Evolutionary conservation across 2,797 vertebrate species (phyloP), one percentile per base, ranked within the genome.

Genomic region (Xenentodon cancila): DNA sequence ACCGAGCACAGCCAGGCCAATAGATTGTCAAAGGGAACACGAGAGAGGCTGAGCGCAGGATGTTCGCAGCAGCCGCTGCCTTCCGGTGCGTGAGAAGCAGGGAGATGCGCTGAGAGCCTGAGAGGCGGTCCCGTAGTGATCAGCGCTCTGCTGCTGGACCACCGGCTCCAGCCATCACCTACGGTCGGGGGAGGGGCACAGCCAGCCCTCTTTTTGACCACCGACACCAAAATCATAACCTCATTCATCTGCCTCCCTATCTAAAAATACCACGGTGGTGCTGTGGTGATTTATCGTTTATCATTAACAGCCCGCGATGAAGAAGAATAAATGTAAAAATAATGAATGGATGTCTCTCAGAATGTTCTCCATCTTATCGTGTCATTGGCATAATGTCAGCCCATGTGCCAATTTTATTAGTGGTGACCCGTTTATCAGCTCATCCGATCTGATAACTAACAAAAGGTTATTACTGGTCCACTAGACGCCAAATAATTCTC

Each of bases 71-170:
- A 91, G 91, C 84, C 25, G 86, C 93, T 85, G 92, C 91, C 87
- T 88, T 85, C 80, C 81, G 82, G 78, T 84, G 85, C 84, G 77
- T 18, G 77, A 67, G 71, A 75, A 81, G 81, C 77, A 62, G 64
- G 71, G 80, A 77, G 82, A 80, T 40, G 55, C 75, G 73, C 86
- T 84, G 78, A 57, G 73, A 61, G 73, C 80, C 80, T 34, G 83
- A 87, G 89, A 94, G 94, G 93, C 93, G 92, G 93, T 89, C 87
- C 93, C 90, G 91, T 92, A 92, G 91, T 84, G 93, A 95, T 93
- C 92, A 93, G 85, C 63, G 71, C 76, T 84, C 81, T 71, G 21
- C 92, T 82, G 91, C 91, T 44, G 77, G 79, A 81, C 92, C 79
- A 76, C 84, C 92, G 91, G 88, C 90, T 84, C 84, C 86, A 89